Percentiles rank a stretch among this genome's conserved stretches.
Evolutionary conservation across 2,888 invertebrate genomes (phyloP).

Genomic region (Himalopsyche japonica): DNA sequence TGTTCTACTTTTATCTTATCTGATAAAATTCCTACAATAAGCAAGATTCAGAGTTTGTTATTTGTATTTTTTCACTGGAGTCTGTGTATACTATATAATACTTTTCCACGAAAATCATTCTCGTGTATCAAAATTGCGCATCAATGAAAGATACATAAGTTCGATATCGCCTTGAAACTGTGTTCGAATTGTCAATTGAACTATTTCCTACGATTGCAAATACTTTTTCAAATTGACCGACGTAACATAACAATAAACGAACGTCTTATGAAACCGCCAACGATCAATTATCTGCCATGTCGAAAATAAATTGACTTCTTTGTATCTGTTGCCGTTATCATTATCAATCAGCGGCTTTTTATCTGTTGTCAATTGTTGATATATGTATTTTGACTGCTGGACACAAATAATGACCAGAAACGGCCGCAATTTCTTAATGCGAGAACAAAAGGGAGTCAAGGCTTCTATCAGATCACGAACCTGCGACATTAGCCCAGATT

Average conservation of each 20-base stretch:
- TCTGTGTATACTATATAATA: too few relatives aligned
- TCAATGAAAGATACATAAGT: too few relatives aligned
- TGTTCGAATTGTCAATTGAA: too few relatives aligned
- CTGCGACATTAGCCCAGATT: constrained; percentile 14
- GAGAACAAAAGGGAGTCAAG: constrained; percentile 21
- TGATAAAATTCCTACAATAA: too few relatives aligned
- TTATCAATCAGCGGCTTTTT: background rate
- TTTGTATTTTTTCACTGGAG: too few relatives aligned
- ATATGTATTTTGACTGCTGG: background rate
- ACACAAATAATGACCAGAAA: constrained; percentile 6
- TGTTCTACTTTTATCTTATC: too few relatives aligned
- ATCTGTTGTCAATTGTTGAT: background rate
- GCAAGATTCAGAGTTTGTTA: too few relatives aligned
- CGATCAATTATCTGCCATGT: background rate
- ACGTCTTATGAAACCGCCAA: background rate
- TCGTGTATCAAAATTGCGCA: too few relatives aligned
- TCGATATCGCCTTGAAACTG: too few relatives aligned
- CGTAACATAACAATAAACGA: background rate
- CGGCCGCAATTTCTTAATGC: background rate
- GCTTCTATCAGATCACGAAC: constrained; percentile 6
- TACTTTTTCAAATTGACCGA: background rate
- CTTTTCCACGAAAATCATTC: too few relatives aligned
- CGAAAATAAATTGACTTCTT: background rate
- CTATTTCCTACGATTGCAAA: too few relatives aligned
- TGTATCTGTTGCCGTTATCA: background rate